Evolutionary conservation across 1,140 invertebrate species (phyloP).

Genomic region (Nasonia giraulti): DNA sequence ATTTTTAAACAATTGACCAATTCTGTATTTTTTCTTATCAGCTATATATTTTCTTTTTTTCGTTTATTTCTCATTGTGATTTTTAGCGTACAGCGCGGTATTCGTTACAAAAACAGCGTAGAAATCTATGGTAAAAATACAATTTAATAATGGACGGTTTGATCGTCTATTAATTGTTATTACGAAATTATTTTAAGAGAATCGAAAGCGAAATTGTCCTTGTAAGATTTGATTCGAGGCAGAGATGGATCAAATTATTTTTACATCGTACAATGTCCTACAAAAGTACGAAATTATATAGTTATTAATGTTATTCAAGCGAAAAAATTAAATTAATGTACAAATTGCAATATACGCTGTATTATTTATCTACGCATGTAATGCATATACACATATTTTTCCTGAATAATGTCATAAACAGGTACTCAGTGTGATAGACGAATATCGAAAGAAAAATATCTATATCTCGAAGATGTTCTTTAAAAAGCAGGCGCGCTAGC

Average conservation of each 20-base stretch:
- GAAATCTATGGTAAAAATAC: background rate
- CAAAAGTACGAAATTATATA: constrained; percentile 13
- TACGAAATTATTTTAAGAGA: constrained; percentile 15
- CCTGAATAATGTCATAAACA: constrained; percentile 36
- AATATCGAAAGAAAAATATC: constrained; percentile 36
- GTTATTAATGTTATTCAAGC: background rate
- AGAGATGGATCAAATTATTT: constrained; percentile 43
- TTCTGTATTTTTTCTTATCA: constrained; percentile 20
- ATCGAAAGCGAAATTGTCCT: constrained; percentile 20
- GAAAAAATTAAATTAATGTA: constrained; percentile 27
- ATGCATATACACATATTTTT: constrained; percentile 46
- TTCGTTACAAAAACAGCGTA: background rate
- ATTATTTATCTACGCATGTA: constrained; percentile 46
- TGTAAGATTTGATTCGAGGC: constrained; percentile 6
- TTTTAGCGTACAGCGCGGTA: constrained; percentile 21
- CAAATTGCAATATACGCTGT: constrained; percentile 45
- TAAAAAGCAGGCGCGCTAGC: constrained; percentile 22
- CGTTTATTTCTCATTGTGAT: constrained; percentile 8
- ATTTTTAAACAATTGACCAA: constrained; percentile 50
- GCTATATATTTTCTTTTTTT: background rate
- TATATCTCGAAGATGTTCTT: constrained; percentile 41
- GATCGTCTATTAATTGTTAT: constrained; percentile 27
- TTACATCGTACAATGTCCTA: constrained; percentile 33
- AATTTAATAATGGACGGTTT: constrained; percentile 26
- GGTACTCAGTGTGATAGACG: constrained; percentile 31